Evolutionary conservation across 2,113 vertebrate species (phyloP).

Genomic region (Eretmochelys imbricata): DNA sequence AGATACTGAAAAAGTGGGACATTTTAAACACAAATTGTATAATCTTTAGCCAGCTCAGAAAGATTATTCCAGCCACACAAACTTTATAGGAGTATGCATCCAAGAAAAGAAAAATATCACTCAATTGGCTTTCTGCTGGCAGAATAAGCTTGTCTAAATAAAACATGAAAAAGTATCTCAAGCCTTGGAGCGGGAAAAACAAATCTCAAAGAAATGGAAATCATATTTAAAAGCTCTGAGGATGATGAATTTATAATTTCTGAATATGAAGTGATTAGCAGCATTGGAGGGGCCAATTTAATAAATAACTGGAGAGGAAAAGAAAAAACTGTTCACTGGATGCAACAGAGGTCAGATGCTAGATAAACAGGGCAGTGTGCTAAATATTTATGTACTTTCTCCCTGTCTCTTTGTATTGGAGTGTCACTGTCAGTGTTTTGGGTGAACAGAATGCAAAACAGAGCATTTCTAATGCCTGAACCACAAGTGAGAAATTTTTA

Average conservation of each 20-base stretch:
- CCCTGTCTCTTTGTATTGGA: neutral
- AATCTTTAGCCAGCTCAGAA: slow-evolving; percentile 44
- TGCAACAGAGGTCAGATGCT: neutral
- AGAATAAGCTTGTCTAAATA: slow-evolving; percentile 46
- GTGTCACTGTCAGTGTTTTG: neutral
- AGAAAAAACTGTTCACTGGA: neutral
- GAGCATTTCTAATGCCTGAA: neutral
- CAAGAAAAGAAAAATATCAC: neutral
- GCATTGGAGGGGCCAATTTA: slow-evolving; percentile 8
- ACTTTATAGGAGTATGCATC: slow-evolving; percentile 38
- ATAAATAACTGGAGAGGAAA: neutral
- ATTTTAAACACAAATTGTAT: slow-evolving; percentile 52
- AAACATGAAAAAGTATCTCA: neutral
- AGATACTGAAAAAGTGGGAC: slow-evolving; percentile 40
- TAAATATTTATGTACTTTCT: neutral
- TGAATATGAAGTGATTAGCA: slow-evolving; percentile 3
- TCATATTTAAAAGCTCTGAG: slow-evolving; percentile 24
- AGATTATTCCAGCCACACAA: slow-evolving; percentile 37
- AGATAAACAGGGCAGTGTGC: slow-evolving; percentile 25
- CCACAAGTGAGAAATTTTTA: neutral
- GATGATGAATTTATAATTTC: neutral
- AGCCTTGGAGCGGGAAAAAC: neutral
- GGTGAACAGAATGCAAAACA: neutral
- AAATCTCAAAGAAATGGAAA: neutral
- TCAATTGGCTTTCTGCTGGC: slow-evolving; percentile 17